These are phyloP conservation scores for Saccostrea glomerata DNA, from an alignment of 1,140 invertebrate species.

Conservation along the genomic window DNA sequence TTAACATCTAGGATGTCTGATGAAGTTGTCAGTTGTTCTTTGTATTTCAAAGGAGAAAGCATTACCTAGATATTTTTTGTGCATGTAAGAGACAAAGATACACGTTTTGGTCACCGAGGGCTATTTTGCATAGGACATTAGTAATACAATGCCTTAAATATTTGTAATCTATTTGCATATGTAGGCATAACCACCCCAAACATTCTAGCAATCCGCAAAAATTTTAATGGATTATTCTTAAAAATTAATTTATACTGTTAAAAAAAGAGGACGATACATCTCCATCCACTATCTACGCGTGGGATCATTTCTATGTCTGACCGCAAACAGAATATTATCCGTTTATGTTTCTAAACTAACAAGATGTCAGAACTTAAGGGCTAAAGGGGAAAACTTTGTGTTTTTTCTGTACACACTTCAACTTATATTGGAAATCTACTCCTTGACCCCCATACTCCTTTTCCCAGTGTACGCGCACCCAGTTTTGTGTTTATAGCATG, in stretches of 20 bases:
- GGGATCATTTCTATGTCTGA: background rate
- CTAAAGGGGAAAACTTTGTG: background rate
- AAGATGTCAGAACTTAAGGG: background rate
- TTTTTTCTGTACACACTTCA: conserved; percentile 24
- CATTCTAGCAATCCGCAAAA: background rate
- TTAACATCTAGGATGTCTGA: no score
- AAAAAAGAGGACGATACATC: background rate
- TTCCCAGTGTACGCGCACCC: background rate
- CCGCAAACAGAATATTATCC: conserved; percentile 13
- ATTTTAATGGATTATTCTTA: background rate
- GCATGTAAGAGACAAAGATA: background rate
- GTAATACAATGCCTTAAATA: background rate
- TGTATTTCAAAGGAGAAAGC: background rate
- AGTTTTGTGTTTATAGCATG: background rate
- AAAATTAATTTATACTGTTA: background rate
- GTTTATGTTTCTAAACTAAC: background rate
- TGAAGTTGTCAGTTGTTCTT: background rate
- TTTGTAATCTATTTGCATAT: background rate
- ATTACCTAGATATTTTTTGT: background rate
- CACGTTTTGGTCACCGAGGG: no score
- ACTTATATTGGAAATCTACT: background rate
- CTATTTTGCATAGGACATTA: background rate
- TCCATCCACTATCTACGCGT: background rate
- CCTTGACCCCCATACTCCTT: background rate
- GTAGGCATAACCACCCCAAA: background rate